These are phyloP conservation scores for Erannis defoliaria DNA, from an alignment of 2,888 invertebrate species.

Conservation along the genomic window DNA sequence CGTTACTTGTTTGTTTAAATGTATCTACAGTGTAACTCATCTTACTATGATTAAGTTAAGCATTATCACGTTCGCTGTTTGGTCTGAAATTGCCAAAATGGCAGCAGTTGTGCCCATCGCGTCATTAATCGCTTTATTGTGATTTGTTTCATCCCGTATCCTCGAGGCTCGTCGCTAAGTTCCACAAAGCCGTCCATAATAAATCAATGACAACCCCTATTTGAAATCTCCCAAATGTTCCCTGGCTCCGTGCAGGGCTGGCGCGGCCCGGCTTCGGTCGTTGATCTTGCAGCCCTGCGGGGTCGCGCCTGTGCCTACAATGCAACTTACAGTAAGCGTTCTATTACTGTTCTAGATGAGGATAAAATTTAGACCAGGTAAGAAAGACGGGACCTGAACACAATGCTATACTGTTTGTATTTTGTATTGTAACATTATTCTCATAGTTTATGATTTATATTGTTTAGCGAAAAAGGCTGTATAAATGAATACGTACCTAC, in stretches of 20 bases:
- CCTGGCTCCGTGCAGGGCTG: constrained; percentile 23
- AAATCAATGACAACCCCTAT: constrained; percentile 64
- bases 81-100: neutral
- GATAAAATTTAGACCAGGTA: constrained; percentile 10
- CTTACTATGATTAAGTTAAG: neutral
- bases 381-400: neutral
- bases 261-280: constrained; percentile 56
- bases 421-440: too few relatives aligned
- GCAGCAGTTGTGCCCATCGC: constrained; percentile 19
- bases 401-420: neutral
- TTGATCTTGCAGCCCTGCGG: constrained; percentile 55
- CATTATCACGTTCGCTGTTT: neutral
- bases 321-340: constrained; percentile 39
- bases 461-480: too few relatives aligned
- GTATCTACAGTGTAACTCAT: neutral
- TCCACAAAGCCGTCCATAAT: constrained; percentile 52
- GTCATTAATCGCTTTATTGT: constrained; percentile 39
- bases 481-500: too few relatives aligned
- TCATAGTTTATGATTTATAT: too few relatives aligned
- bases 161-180: constrained; percentile 40
- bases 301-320: constrained; percentile 55
- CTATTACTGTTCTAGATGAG: constrained; percentile 34
- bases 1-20: too few relatives aligned
- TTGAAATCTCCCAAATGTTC: constrained; percentile 58
- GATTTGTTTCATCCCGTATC: constrained; percentile 44